These are phyloP conservation scores for Latheticus oryzae DNA, from an alignment of 2,888 invertebrate genomes.

Conservation along the genomic window DNA sequence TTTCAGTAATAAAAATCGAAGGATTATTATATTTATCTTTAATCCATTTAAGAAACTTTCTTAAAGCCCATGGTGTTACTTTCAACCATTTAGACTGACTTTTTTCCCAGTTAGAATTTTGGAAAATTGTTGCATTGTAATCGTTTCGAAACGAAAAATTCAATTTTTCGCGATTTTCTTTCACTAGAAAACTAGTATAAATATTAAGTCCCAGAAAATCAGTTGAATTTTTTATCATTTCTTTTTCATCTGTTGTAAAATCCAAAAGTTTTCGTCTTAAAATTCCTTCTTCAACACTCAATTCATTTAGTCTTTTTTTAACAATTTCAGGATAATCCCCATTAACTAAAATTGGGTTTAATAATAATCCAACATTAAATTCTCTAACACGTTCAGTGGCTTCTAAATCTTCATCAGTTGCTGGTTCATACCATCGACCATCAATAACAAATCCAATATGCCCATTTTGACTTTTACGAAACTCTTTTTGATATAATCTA, in stretches of 20 bases:
- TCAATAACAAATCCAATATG: constrained; percentile 68
- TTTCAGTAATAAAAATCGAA: constrained; percentile 70
- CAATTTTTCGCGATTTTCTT: constrained; percentile 32
- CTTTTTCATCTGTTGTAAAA: constrained; percentile 42
- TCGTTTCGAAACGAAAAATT: constrained; percentile 73
- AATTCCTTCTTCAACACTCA: constrained; percentile 48
- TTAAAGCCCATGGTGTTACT: constrained; percentile 70
- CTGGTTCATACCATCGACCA: constrained; percentile 73
- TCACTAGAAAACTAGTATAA: constrained; percentile 46
- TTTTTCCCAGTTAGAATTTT: constrained; percentile 72
- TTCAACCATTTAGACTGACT: constrained; percentile 45
- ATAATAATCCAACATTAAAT: constrained; percentile 59
- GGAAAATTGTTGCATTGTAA: constrained; percentile 69
- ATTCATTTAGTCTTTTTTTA: constrained; percentile 44
- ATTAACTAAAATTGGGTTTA: constrained; percentile 49
- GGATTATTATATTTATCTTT: constrained; percentile 65
- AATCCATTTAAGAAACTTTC: constrained; percentile 67
- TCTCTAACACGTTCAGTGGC: constrained; percentile 70
- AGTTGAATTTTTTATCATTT: constrained; percentile 44
- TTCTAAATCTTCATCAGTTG: constrained; percentile 70
- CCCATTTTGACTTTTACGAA: constrained; percentile 69
- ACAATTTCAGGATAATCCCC: constrained; percentile 52
- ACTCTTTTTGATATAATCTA: constrained; percentile 72
- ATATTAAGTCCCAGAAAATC: constrained; percentile 51
- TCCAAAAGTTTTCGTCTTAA: constrained; percentile 46